Conservation (phyloP, 2,113 vertebrate species). For the Takifugu flavidus region DNA sequence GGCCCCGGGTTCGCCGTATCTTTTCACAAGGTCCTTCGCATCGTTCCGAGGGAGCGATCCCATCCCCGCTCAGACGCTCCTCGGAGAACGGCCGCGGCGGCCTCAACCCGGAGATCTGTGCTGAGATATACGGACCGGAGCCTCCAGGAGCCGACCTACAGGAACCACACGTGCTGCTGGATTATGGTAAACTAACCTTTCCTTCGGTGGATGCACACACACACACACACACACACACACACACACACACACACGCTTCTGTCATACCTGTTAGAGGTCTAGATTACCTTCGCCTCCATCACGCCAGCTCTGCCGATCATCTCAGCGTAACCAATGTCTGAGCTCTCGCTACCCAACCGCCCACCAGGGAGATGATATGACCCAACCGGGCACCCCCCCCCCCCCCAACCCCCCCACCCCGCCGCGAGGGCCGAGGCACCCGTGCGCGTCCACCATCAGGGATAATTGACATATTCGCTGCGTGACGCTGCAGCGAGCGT, state of each 20-base stretch:
- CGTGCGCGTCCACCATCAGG: slow-evolving; percentile 36
- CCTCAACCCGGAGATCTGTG: slow-evolving; percentile 8
- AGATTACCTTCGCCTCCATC: slow-evolving; percentile 68
- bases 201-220: slow-evolving; percentile 15
- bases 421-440: slow-evolving; percentile 13
- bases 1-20: slow-evolving; percentile 27
- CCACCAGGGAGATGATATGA: slow-evolving; percentile 19
- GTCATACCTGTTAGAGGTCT: slow-evolving; percentile 75
- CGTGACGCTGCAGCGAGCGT: slow-evolving; percentile 9
- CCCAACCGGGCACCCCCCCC: slow-evolving; percentile 26
- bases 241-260: slow-evolving; percentile 37
- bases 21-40: slow-evolving; percentile 52
- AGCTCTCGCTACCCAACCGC: slow-evolving; percentile 62
- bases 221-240: slow-evolving; percentile 20
- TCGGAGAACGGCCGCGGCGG: slow-evolving; percentile 6
- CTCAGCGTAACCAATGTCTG: slow-evolving; percentile 65
- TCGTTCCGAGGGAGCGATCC: slow-evolving; percentile 48
- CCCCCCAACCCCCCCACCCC: not conserved
- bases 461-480: slow-evolving; percentile 35
- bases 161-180: slow-evolving; percentile 28
- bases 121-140: slow-evolving; percentile 11
- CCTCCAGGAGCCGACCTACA: slow-evolving; percentile 24
- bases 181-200: slow-evolving; percentile 50
- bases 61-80: slow-evolving; percentile 29
- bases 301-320: slow-evolving; percentile 49